A percentile compares a stretch with the other conserved stretches of the same genome.
Conservation (phyloP, 2,113 vertebrate species). For the Oreocharis arfaki region DNA sequence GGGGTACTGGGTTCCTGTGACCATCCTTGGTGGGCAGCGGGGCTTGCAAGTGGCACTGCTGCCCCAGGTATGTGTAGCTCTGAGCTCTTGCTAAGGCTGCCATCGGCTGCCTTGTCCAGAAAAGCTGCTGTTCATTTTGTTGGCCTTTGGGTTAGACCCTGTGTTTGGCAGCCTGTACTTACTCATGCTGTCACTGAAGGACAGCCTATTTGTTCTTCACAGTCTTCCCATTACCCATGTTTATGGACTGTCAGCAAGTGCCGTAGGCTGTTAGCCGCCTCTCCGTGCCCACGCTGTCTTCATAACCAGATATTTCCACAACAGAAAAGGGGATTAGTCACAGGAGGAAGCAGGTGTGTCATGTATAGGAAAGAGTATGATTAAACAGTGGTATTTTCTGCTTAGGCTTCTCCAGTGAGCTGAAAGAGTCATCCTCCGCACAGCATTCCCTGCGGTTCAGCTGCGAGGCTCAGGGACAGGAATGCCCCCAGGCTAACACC, state of each 20-base stretch:
- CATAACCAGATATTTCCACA: slow-evolving; percentile 20
- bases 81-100: background rate
- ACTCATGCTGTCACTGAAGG: background rate
- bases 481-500: background rate
- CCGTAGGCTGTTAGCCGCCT: background rate
- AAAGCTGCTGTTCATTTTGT: background rate
- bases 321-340: slow-evolving; percentile 48
- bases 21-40: background rate
- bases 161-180: slow-evolving; percentile 16
- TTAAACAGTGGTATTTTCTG: slow-evolving; percentile 27
- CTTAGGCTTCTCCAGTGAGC: background rate
- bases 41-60: background rate
- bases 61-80: background rate
- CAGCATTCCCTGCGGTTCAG: background rate
- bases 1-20: background rate
- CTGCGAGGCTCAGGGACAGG: background rate
- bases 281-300: background rate
- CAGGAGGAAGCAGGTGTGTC: slow-evolving; percentile 45
- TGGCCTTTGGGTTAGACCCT: background rate
- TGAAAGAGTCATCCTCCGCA: background rate
- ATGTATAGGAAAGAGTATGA: background rate
- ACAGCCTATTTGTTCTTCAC: background rate
- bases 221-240: background rate
- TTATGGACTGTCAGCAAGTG: background rate
- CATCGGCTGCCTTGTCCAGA: background rate